These are phyloP conservation scores for Xiphydria camelus DNA, from an alignment of 2,888 invertebrate species.

Conservation along the genomic window DNA sequence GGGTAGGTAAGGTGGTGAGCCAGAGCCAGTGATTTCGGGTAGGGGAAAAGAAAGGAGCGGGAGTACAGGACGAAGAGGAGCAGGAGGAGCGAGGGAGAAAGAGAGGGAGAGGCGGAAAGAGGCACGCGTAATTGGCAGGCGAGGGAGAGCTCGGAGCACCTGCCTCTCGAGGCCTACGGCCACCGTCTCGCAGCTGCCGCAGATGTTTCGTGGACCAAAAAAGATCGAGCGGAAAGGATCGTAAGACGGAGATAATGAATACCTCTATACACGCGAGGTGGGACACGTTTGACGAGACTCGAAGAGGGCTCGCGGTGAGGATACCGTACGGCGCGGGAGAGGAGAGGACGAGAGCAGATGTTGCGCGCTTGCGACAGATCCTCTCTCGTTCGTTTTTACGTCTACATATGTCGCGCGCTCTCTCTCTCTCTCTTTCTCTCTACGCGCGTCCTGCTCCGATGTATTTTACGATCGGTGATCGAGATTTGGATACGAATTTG, in stretches of 20 bases:
- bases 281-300: conserved; percentile 40
- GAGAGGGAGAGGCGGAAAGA: conserved; percentile 33
- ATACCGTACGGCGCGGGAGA: conserved; percentile 21
- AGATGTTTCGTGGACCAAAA: conserved; percentile 34
- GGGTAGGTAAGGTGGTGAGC: no score
- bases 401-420: no score
- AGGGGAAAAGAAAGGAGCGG: conserved; percentile 7
- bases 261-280: conserved; percentile 40
- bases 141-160: conserved; percentile 10
- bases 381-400: no score
- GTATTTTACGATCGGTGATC: no score
- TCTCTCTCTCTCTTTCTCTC: no score
- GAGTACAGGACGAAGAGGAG: conserved; percentile 3
- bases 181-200: conserved; percentile 17
- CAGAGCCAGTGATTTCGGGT: no score
- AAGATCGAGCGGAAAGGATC: conserved; percentile 34
- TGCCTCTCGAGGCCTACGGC: conserved; percentile 1
- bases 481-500: no score
- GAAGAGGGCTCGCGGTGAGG: conserved; percentile 10
- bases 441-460: no score
- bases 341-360: not conserved
- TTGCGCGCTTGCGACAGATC: no score
- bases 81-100: conserved; percentile 10
- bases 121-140: conserved; percentile 48
- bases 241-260: conserved; percentile 45